Evolutionary conservation across 2,113 vertebrate genomes (phyloP).

Genomic region (Pollachius pollachius): DNA sequence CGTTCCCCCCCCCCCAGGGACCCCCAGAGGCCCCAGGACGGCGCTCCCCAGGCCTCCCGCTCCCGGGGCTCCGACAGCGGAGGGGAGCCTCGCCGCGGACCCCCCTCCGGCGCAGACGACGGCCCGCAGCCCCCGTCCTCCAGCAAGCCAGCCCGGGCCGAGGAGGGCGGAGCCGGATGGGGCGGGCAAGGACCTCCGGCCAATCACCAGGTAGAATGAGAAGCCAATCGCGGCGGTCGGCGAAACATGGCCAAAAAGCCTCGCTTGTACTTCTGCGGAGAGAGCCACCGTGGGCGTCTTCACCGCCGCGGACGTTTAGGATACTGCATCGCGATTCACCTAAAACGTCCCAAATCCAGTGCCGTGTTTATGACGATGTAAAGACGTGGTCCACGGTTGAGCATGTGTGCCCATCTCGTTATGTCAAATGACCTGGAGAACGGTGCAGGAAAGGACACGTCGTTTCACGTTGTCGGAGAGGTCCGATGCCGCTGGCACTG

Average conservation of each 20-base stretch:
- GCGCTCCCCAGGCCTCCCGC: conserved; percentile 47
- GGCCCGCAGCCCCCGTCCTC: conserved; percentile 69
- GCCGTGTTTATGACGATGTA: no score
- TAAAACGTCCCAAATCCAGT: no score
- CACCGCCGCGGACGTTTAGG: no score
- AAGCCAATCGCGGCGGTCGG: neutral
- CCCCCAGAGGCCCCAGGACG: conserved; percentile 66
- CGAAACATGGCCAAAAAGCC: neutral
- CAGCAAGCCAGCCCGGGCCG: conserved; percentile 81
- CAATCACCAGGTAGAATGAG: conserved; percentile 78
- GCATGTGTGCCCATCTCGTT: no score
- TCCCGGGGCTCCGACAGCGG: conserved; percentile 67
- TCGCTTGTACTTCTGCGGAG: no score
- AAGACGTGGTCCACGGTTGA: no score
- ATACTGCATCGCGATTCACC: no score
- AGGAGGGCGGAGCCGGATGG: conserved; percentile 71
- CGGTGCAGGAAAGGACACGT: no score
- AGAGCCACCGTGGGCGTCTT: no score
- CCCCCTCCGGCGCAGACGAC: conserved; percentile 72
- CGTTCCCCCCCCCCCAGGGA: conserved; percentile 38
- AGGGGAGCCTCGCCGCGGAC: conserved; percentile 65
- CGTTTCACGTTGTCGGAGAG: no score
- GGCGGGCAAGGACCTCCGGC: conserved; percentile 61
- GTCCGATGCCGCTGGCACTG: no score
- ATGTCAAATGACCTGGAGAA: no score